These are phyloP conservation scores for Phylloscopus trochilus DNA, from an alignment of 2,113 vertebrate species.

Conservation along the genomic window DNA sequence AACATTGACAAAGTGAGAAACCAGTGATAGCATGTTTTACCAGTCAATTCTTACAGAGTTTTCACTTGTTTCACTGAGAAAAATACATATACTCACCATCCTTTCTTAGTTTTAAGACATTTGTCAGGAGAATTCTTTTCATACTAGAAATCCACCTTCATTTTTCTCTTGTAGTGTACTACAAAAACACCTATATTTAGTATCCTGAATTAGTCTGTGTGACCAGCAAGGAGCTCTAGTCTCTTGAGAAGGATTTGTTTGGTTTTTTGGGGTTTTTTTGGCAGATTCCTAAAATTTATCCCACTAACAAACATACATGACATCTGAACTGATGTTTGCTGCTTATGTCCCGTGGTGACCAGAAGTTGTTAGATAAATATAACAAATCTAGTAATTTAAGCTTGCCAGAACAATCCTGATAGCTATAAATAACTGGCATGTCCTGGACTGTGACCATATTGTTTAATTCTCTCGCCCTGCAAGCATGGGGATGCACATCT, in stretches of 20 bases:
- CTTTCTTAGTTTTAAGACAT: neutral
- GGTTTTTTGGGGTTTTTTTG: neutral
- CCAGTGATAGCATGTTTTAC: neutral
- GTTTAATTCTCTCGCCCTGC: neutral
- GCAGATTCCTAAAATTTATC: neutral
- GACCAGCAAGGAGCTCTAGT: neutral
- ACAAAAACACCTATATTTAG: neutral
- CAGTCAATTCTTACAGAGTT: neutral
- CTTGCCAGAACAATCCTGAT: neutral
- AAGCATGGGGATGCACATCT: accelerated
- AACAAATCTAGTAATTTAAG: neutral
- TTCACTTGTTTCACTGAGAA: neutral
- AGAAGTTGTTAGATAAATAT: neutral
- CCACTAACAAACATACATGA: neutral
- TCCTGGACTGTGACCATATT: neutral
- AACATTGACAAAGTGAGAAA: neutral
- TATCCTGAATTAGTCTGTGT: neutral
- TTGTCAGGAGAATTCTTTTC: neutral
- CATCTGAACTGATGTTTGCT: neutral
- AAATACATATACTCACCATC: neutral
- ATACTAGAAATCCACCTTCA: neutral
- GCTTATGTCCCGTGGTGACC: neutral
- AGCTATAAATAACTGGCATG: neutral
- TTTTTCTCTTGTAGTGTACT: neutral
- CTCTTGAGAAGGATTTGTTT: neutral